Percentiles rank a stretch among this genome's conserved stretches.
Evolutionary conservation across 2,888 invertebrate species (phyloP).

Genomic region (Schizaphis graminum): DNA sequence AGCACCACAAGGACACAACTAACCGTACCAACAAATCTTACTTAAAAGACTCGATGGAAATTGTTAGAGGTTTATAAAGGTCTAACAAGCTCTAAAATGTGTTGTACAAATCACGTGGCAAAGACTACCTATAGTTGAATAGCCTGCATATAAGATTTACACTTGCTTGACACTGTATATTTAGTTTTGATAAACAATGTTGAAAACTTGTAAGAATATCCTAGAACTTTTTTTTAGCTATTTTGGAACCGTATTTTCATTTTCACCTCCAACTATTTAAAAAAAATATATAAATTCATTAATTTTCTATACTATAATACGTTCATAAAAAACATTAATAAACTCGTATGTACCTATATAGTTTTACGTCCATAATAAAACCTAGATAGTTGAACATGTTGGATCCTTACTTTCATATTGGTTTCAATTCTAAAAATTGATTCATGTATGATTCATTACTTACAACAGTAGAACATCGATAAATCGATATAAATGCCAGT

Average conservation of each 20-base stretch:
- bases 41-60: neutral
- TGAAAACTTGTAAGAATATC: neutral
- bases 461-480: no score
- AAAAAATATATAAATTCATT: neutral
- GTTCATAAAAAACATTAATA: no score
- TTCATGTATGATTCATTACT: no score
- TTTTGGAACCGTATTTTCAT: neutral
- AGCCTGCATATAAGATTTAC: neutral
- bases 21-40: neutral
- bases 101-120: neutral
- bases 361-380: no score
- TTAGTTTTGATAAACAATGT: neutral
- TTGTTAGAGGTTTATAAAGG: neutral
- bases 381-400: no score
- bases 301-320: no score
- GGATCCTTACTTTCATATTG: no score
- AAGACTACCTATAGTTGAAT: neutral
- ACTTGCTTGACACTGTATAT: neutral
- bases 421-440: no score
- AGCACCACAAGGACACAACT: neutral
- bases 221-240: neutral
- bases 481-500: no score
- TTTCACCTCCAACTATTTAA: neutral
- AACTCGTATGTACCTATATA: no score
- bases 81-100: neutral